Base-by-base conservation (phyloP, 2,888 invertebrate genomes). In the Hydroisotoma schaefferi region DNA sequence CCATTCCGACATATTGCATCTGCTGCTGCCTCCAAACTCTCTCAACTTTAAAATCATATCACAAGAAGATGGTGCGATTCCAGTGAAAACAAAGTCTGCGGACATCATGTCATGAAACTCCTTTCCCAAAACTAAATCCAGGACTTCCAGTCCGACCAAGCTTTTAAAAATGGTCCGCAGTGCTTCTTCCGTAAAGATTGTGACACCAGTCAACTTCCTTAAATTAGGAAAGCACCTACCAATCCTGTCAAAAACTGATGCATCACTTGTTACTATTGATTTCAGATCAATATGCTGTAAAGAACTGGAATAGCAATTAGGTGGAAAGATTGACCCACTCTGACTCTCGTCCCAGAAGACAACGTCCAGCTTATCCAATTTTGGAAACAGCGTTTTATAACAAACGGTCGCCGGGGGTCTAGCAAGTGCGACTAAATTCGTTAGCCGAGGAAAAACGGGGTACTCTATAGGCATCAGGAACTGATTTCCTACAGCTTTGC, bases 401-500 rank as follows among this genome's bases (percentile, higher is more conserved):
- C 20, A n/a, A 5, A 61, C 29, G 6, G 22, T 18, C 2, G 38
- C 37, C 2, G 61, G 61, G 12, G 61, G 52, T 29, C 43, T 55
- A 18, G 57, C 61, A 23, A 61, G 25, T 2, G 61, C 57, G 12
- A 53, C 53, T 12, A 61, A 48, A 40, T 53, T 26, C 20, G 46
- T 40, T 1, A 61, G 57, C 5, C 33, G 26, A 12, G 61, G 57
- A 22, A 61, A 61, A 18, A 54, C 44, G 12, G 61, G 61, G 18
- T 54, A 61, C 15, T 57, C 18, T 29, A 61, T 23, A 1, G 57
- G 53, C 40, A 48, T 48, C 1, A 61, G 37, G 28, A 61, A 61
- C 28, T 61, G 61, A 38, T 47, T 54, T 29, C 61, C 61, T 8
- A 61, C 48, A 18, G 57, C 61, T 33, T 57, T 61, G 20, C 61